These are phyloP conservation scores for Holothuria scabra DNA, from an alignment of 53 echinoderm and acorn worm species.

Conservation along the genomic window DNA sequence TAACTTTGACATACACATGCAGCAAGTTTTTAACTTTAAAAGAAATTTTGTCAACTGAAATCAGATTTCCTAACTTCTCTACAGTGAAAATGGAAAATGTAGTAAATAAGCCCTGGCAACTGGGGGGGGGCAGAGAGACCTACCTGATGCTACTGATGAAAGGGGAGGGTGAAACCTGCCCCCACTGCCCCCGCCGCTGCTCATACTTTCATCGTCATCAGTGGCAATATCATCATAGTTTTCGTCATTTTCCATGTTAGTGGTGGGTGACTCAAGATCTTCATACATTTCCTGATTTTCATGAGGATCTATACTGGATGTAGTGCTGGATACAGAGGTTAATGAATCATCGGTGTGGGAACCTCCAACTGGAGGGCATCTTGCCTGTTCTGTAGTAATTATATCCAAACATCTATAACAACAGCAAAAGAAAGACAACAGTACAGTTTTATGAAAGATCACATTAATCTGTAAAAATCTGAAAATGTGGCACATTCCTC, in stretches of 20 bases:
- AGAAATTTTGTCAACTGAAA: too few relatives aligned
- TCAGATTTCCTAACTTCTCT: too few relatives aligned
- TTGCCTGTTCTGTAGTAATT: constrained; percentile 33
- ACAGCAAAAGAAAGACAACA: background rate
- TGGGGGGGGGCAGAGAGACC: background rate
- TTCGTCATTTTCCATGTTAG: constrained; percentile 21
- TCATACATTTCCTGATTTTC: constrained; percentile 19
- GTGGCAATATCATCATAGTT: constrained; percentile 8
- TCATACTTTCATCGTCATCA: constrained; percentile 28
- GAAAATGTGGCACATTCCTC: too few relatives aligned
- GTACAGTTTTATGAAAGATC: background rate
- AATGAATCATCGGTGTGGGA: background rate
- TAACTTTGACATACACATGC: too few relatives aligned
- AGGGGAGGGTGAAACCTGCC: background rate
- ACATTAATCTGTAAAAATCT: background rate
- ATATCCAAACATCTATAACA: constrained; percentile 23
- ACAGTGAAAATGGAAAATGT: too few relatives aligned
- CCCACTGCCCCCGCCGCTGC: constrained; percentile 16
- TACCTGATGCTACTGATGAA: constrained; percentile 7
- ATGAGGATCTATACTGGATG: background rate
- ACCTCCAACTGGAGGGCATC: background rate
- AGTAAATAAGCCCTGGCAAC: too few relatives aligned
- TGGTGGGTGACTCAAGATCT: background rate
- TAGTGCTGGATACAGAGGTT: background rate
- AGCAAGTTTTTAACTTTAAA: too few relatives aligned